Percentiles rank a stretch among this genome's conserved stretches.
Conservation (phyloP, 2,888 invertebrate species). For the Plebejus melissa region DNA sequence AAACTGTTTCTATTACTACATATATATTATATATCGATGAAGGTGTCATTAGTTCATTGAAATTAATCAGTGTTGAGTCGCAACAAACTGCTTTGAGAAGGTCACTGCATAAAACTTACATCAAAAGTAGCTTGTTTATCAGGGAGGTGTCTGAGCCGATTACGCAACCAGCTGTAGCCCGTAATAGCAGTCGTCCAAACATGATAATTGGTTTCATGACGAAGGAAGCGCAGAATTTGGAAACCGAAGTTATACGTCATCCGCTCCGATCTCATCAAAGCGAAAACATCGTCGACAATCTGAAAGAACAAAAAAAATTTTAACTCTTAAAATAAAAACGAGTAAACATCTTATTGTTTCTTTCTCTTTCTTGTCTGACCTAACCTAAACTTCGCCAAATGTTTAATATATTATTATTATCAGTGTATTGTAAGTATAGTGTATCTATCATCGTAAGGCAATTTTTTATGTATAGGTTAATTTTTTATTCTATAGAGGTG, state of each 20-base stretch:
- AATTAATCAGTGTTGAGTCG: no score
- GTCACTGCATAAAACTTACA: conserved; percentile 45
- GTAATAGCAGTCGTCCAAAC: conserved; percentile 68
- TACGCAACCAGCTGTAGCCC: conserved; percentile 62
- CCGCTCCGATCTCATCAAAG: conserved; percentile 58
- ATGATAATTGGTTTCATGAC: conserved; percentile 58
- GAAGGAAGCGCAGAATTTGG: conserved; percentile 59
- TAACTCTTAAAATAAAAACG: no score
- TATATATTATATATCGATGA: no score
- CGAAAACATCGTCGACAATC: conserved; percentile 68
- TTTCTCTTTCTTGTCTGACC: no score
- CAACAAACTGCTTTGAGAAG: background rate
- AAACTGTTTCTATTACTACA: no score
- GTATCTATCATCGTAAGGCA: no score
- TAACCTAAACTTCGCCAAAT: no score
- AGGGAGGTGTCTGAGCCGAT: conserved; percentile 59
- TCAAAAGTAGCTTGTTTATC: conserved; percentile 57
- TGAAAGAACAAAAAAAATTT: conserved; percentile 38
- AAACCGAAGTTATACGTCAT: conserved; percentile 58
- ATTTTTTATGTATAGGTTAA: background rate
- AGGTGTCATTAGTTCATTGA: no score
- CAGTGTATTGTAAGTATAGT: no score
- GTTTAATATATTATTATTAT: no score
- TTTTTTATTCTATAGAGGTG: background rate
- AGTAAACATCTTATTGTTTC: no score